Evolutionary conservation across 2,797 vertebrate species (phyloP).

Genomic region (Hybognathus amarus): DNA sequence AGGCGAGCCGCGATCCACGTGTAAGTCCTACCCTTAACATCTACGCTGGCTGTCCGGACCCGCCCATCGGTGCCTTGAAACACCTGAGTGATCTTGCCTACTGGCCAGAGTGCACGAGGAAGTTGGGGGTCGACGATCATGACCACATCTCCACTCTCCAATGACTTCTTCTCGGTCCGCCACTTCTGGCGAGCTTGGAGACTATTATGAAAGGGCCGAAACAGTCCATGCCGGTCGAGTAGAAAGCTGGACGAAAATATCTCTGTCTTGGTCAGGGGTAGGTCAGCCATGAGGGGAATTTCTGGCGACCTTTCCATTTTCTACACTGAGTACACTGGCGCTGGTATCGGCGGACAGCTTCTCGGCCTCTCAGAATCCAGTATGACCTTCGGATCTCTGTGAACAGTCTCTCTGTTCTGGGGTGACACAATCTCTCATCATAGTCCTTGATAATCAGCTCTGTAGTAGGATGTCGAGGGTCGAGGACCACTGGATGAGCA

Average conservation of each 20-base stretch:
- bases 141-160: not conserved
- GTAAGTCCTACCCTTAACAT: not conserved
- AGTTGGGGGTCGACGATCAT: constrained; percentile 13
- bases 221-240: not conserved
- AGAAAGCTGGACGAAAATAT: not conserved
- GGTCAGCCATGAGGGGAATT: no score
- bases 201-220: not conserved
- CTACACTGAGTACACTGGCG: no score
- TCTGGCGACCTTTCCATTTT: no score
- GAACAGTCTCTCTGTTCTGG: no score
- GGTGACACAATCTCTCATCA: no score
- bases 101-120: not conserved
- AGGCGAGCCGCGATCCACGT: not conserved
- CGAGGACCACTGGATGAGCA: no score
- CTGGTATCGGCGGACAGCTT: no score
- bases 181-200: constrained; percentile 28
- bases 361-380: no score
- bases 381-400: no score
- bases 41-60: not conserved
- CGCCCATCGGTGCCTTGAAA: not conserved
- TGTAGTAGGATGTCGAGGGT: no score
- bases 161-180: not conserved
- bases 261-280: no score
- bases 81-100: not conserved
- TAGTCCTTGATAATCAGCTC: no score